Percentiles rank a stretch among this genome's conserved stretches.
Evolutionary conservation across 2,797 vertebrate genomes (phyloP).

Genomic region (Percopsis omiscomaycus): DNA sequence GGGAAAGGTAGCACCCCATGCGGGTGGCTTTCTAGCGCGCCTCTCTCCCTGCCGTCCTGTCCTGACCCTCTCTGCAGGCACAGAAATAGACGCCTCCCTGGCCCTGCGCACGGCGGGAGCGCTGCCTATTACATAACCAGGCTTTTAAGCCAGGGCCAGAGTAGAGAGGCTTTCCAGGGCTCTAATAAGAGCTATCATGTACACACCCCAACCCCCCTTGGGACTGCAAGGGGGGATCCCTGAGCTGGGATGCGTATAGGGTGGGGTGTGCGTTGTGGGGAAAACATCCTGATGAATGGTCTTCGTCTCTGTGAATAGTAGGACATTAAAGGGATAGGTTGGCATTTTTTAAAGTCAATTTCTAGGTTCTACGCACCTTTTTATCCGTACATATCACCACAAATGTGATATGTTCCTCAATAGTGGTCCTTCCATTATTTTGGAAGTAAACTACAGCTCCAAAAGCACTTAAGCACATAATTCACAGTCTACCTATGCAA

Average conservation of each 20-base stretch:
- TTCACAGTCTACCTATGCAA: too few species aligned
- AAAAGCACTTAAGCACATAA: too few species aligned
- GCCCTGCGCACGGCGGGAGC: conserved; percentile 49
- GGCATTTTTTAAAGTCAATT: conserved; percentile 29
- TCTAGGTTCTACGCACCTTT: too few species aligned
- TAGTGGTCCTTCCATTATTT: too few species aligned
- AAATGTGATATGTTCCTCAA: too few species aligned
- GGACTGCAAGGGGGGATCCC: conserved; percentile 49
- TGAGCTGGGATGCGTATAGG: conserved; percentile 39
- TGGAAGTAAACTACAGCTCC: too few species aligned
- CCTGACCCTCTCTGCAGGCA: conserved; percentile 64
- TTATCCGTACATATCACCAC: too few species aligned
- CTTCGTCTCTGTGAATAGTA: conserved; percentile 52
- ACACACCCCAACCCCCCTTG: conserved; percentile 40
- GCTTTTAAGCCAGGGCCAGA: conserved; percentile 53
- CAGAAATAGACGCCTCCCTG: conserved; percentile 67
- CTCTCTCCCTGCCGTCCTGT: conserved; percentile 64
- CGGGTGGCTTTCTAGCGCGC: conserved; percentile 63
- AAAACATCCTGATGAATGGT: conserved; percentile 42
- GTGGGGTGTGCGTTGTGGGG: conserved; percentile 24
- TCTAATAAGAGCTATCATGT: conserved; percentile 58
- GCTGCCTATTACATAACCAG: conserved; percentile 61
- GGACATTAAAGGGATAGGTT: conserved; percentile 19
- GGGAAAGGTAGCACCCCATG: conserved; percentile 60
- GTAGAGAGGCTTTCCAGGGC: conserved; percentile 43